Evolutionary conservation across 2,113 vertebrate genomes (phyloP).

Genomic region (Psephotus haematonotus): DNA sequence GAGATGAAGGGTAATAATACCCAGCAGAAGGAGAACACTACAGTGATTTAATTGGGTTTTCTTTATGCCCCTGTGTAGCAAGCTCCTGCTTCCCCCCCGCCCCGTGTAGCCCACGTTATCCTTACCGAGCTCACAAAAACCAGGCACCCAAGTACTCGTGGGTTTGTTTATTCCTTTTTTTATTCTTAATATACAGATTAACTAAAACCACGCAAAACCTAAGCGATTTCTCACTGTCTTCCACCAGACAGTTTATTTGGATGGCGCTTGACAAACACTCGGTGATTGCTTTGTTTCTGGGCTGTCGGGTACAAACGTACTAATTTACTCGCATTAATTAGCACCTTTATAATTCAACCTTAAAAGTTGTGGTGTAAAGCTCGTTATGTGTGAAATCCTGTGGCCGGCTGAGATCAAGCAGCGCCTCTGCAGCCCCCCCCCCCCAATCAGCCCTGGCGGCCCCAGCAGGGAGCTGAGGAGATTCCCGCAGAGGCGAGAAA

Average conservation of each 20-base stretch:
- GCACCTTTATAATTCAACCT: neutral
- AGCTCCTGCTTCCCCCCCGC: neutral
- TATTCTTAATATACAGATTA: neutral
- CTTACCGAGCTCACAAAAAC: neutral
- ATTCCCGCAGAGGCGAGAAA: neutral
- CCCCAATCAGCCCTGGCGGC: neutral
- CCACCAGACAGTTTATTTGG: neutral
- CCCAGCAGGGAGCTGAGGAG: neutral
- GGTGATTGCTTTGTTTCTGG: neutral
- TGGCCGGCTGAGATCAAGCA: fast-evolving
- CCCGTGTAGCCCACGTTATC: neutral
- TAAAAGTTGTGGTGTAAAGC: neutral
- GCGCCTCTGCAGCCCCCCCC: neutral
- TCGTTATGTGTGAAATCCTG: neutral
- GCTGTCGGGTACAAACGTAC: neutral
- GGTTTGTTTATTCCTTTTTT: neutral
- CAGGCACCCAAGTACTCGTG: no score
- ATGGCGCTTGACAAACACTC: neutral
- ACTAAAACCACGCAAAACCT: neutral
- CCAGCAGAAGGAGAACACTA: neutral
- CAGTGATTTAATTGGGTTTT: neutral
- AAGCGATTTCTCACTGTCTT: neutral
- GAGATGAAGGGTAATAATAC: neutral
- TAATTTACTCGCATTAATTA: neutral
- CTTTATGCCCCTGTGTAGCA: neutral